These are phyloP conservation scores for Tortrix viridana DNA, from an alignment of 2,888 invertebrate species.

Conservation along the genomic window DNA sequence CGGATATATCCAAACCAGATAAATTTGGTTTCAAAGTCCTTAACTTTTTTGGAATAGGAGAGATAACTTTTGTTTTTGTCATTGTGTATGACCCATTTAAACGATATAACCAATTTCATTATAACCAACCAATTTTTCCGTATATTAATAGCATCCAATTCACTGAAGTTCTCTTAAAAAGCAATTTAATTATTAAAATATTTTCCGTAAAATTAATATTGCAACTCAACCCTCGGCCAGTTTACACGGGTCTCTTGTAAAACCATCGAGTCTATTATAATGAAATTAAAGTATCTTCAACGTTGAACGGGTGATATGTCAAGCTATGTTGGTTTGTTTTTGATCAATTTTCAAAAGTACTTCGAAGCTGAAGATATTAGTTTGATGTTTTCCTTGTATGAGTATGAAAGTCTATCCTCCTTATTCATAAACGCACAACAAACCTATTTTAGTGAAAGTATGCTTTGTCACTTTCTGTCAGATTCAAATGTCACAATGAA, in stretches of 20 bases:
- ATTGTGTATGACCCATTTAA: no score
- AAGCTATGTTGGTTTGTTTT: neutral
- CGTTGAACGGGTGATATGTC: neutral
- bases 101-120: neutral
- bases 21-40: no score
- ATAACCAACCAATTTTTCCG: neutral
- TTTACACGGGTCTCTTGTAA: conserved; percentile 4
- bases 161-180: conserved; percentile 5
- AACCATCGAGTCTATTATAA: neutral
- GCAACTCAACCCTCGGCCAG: neutral
- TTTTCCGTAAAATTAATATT: conserved; percentile 15
- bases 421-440: no score
- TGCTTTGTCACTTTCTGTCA: no score
- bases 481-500: no score
- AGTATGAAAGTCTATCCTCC: no score
- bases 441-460: no score
- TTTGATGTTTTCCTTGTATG: neutral
- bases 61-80: no score
- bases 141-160: neutral
- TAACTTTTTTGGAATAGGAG: no score
- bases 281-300: conserved; percentile 1
- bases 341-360: neutral
- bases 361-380: neutral
- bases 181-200: conserved; percentile 15
- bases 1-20: no score